Evolutionary conservation across 2,113 vertebrate species (phyloP).

Genomic region (Chlamydotis undulata): DNA sequence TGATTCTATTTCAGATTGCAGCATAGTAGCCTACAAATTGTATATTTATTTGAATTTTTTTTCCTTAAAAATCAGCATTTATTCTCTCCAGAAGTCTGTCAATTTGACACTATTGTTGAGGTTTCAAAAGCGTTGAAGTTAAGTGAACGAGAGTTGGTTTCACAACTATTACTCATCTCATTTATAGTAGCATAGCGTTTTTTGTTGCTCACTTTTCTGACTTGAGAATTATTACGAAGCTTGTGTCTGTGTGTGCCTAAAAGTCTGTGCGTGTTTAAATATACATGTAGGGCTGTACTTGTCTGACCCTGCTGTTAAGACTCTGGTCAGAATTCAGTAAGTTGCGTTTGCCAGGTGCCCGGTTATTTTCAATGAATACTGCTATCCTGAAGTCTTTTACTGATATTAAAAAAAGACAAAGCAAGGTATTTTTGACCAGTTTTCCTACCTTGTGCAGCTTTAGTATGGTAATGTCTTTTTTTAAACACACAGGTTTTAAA

Average conservation of each 20-base stretch:
- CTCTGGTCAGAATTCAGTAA: not conserved
- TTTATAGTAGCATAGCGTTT: not conserved
- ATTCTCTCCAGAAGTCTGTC: not conserved
- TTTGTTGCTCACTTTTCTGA: not conserved
- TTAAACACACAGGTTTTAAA: not conserved
- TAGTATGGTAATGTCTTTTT: not conserved
- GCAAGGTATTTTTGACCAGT: not conserved
- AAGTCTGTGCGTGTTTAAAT: no score
- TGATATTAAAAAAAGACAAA: not conserved
- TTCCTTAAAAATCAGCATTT: not conserved
- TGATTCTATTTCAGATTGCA: not conserved
- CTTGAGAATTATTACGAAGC: not conserved
- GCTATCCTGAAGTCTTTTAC: not conserved
- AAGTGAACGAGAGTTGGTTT: not conserved
- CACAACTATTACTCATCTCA: fast-evolving
- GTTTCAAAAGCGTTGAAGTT: not conserved
- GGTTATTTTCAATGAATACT: not conserved
- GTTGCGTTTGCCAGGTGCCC: not conserved
- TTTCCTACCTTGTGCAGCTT: not conserved
- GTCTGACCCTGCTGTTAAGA: not conserved
- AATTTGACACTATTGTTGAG: not conserved
- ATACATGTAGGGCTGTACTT: not conserved
- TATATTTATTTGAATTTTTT: not conserved
- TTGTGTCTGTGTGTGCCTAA: no score
- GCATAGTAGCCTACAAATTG: not conserved